Evolutionary conservation across 2,113 vertebrate species (phyloP).

Genomic region (Heptranchias perlo): DNA sequence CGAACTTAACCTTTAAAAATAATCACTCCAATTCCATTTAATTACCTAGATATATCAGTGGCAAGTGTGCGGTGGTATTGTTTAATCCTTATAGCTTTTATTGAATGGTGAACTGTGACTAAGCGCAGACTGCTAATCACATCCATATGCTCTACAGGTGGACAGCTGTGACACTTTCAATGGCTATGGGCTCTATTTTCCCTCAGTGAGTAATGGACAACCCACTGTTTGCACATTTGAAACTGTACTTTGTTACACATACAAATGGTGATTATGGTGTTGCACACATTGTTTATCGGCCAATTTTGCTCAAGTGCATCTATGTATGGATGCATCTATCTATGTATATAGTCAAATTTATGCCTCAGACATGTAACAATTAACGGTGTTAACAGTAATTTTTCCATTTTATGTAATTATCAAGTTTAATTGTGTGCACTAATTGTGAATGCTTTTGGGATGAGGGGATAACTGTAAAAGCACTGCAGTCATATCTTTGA

Average conservation of each 20-base stretch:
- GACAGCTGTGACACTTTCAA: not conserved
- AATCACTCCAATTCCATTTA: not conserved
- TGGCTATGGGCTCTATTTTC: not conserved
- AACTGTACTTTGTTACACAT: not conserved
- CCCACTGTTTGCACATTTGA: not conserved
- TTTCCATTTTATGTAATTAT: constrained; percentile 11
- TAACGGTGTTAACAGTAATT: not conserved
- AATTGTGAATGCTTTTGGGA: not conserved
- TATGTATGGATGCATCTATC: not conserved
- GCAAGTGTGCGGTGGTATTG: not conserved
- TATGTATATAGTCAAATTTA: not conserved
- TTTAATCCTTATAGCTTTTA: not conserved
- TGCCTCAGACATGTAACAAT: not conserved
- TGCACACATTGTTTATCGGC: not conserved
- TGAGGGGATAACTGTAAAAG: not conserved
- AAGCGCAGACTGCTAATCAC: not conserved
- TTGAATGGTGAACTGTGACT: not conserved
- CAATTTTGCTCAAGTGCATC: not conserved
- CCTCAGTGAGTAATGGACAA: not conserved
- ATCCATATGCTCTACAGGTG: not conserved
- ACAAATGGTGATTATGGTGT: not conserved
- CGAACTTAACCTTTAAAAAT: not conserved
- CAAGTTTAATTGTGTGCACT: not conserved
- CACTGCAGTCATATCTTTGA: not conserved
- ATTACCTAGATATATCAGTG: not conserved